Evolutionary conservation across 2,797 vertebrate species (phyloP).

Genomic region (Limosa lapponica): DNA sequence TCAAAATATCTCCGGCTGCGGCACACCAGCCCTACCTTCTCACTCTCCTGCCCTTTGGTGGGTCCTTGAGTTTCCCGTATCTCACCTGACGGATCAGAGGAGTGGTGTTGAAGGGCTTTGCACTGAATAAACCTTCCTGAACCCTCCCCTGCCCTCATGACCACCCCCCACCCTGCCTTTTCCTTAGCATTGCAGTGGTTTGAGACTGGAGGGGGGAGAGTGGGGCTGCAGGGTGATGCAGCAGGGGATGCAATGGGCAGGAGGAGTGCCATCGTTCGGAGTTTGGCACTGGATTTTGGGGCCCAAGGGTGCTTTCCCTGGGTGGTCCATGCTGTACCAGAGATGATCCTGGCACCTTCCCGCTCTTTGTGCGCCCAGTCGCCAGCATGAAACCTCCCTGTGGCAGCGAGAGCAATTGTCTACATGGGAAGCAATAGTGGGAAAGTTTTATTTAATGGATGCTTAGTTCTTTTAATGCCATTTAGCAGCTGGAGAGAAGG

Average conservation of each 20-base stretch:
- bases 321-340: not conserved
- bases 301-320: not conserved
- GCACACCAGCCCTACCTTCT: not conserved
- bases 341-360: not conserved
- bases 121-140: not conserved
- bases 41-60: not conserved
- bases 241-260: fast-evolving
- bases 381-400: not conserved
- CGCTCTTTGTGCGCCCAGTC: conserved; percentile 9
- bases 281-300: not conserved
- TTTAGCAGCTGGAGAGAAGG: conserved; percentile 71
- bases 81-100: not conserved
- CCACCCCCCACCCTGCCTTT: not conserved
- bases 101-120: not conserved
- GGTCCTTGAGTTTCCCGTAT: not conserved
- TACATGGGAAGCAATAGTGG: conserved; percentile 58
- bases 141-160: not conserved
- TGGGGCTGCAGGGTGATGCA: fast-evolving
- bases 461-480: conserved; percentile 68
- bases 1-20: not conserved
- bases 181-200: not conserved
- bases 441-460: conserved; percentile 71
- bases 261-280: not conserved
- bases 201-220: not conserved
- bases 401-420: conserved; percentile 58